Evolutionary conservation across 2,888 invertebrate genomes (phyloP).

Genomic region (Meliscaeva auricollis): DNA sequence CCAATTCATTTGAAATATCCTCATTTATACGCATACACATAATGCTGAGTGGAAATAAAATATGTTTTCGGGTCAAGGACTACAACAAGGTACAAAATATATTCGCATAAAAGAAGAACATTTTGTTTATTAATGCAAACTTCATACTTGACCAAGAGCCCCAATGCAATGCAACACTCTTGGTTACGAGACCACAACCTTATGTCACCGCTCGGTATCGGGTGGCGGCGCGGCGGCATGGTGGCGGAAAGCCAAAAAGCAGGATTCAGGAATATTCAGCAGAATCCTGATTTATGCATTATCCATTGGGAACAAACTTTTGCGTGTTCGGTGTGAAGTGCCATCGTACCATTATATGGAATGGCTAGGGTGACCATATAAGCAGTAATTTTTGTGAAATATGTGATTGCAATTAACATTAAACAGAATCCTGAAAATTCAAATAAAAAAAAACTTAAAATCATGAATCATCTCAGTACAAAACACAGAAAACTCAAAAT

Average conservation of each 20-base stretch:
- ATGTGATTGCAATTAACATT: no score
- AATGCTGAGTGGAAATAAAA: not conserved
- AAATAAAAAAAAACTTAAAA: not conserved
- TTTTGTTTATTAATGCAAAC: conserved; percentile 13
- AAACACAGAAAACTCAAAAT: not conserved
- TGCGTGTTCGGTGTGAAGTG: not conserved
- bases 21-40: not conserved
- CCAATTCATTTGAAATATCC: not conserved
- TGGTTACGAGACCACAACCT: not conserved
- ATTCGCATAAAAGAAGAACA: not conserved
- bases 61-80: conserved; percentile 6
- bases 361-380: not conserved
- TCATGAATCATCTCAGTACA: no score
- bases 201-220: not conserved
- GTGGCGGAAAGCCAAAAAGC: not conserved
- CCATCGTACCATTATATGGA: not conserved
- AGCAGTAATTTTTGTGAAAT: no score
- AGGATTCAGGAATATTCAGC: not conserved
- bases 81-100: not conserved
- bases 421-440: no score
- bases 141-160: conserved; percentile 1
- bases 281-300: conserved; percentile 24
- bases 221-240: not conserved
- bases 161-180: conserved; percentile 1
- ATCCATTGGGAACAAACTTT: conserved; percentile 15